Evolutionary conservation across 2,113 vertebrate genomes (phyloP).

Genomic region (Rhynchomys soricoides): DNA sequence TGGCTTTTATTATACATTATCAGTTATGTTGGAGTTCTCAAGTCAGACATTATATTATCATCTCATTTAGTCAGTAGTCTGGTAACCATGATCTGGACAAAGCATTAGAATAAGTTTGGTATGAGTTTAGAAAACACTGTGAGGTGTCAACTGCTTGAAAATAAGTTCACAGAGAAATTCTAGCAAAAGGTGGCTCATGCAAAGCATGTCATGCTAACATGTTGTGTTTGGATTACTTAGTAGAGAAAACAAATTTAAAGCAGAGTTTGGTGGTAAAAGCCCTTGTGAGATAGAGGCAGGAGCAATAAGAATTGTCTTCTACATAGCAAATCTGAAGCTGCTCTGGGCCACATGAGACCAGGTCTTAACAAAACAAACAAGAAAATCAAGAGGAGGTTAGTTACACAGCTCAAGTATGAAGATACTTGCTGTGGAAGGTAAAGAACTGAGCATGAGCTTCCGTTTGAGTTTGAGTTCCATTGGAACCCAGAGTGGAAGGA

Average conservation of each 20-base stretch:
- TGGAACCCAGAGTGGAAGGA: neutral
- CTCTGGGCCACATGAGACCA: neutral
- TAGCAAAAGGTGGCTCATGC: neutral
- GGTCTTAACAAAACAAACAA: neutral
- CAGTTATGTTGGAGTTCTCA: neutral
- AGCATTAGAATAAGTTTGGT: slow-evolving; percentile 26
- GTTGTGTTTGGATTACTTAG: neutral
- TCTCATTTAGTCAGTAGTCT: slow-evolving; percentile 44
- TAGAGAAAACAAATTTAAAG: neutral
- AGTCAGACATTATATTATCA: neutral
- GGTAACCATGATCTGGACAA: neutral
- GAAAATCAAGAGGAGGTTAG: neutral
- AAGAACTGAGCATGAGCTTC: neutral
- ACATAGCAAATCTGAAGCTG: neutral
- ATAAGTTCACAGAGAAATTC: slow-evolving; percentile 8
- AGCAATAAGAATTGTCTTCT: neutral
- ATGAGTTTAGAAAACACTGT: slow-evolving; percentile 39
- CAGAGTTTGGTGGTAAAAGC: neutral
- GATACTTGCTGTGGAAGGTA: neutral
- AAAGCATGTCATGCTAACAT: neutral
- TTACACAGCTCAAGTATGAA: neutral
- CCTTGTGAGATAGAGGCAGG: neutral
- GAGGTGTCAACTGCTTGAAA: slow-evolving; percentile 6
- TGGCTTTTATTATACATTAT: slow-evolving; percentile 34
- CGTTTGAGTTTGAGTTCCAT: neutral